Evolutionary conservation across 2,797 vertebrate species (phyloP), one percentile per base, ranked within the genome.

Genomic region (Pseudochirops cupreus): DNA sequence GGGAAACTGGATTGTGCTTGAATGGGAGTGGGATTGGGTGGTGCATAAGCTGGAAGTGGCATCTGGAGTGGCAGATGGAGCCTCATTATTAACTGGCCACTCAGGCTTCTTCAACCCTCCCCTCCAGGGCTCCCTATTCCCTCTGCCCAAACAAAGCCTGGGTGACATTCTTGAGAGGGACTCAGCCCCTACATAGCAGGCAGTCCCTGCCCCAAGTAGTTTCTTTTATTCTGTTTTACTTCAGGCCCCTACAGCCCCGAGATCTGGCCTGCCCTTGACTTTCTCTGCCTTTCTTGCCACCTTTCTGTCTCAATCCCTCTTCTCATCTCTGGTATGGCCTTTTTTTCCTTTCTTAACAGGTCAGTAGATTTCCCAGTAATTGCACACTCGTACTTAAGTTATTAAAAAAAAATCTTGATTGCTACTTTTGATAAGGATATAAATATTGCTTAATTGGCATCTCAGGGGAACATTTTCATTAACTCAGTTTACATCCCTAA

Each of bases 381-480:
- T 98, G 98, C 96, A 98, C 96, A 98, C 93, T 97, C 97, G 96
- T 98, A 97, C 97, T 98, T 98, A 98, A 98, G 91, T 97, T 74
- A 95, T 97, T 98, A 98, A 98, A 98, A 98, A 98, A 98, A 97
- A 98, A 97, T 98, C 97, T 97, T 97, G 98, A 98, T 96, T 97
- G 98, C 98, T 97, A 97, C 98, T 97, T 97, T 93, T 94, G 97
- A 98, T 98, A 98, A 98, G 98, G 97, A 97, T 97, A 46, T 96
- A 97, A 97, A 98, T 97, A 97, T 97, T 98, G 94, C 55, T 10
- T 98, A 98, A 97, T 96, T 97, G 95, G 97, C 96, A 97, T 98
- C 98, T 98, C 97, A n/a, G n/a, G 97, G 98, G 98, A 98, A 95
- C 98, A 93, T 97, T 98, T 98, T 91, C 96, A 98, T 98, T 98